These are phyloP conservation scores for Exephanes ischioxanthus DNA, from an alignment of 2,888 invertebrate genomes.

Conservation along the genomic window DNA sequence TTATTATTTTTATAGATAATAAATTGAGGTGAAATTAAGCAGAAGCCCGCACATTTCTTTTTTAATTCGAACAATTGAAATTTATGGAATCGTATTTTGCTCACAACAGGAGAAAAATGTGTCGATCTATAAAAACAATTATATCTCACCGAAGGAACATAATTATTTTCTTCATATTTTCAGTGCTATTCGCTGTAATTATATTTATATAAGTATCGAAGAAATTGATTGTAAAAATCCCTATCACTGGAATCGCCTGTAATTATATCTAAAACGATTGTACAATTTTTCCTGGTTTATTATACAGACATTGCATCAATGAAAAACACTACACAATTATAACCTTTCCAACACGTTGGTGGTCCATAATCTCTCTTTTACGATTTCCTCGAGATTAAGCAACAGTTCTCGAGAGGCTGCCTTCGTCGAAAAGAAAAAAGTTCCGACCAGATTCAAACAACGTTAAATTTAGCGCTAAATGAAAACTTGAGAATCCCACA, in stretches of 20 bases:
- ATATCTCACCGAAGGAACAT: neutral
- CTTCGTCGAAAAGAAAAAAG: neutral
- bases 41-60: too few species aligned
- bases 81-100: neutral
- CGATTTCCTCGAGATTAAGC: neutral
- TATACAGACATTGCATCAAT: too few species aligned
- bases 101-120: too few species aligned
- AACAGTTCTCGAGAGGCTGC: neutral
- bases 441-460: neutral
- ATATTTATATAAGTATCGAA: neutral
- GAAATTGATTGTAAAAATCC: too few species aligned
- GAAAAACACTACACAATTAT: too few species aligned
- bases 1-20: too few species aligned
- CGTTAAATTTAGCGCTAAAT: slow-evolving; percentile 3
- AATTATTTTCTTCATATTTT: neutral
- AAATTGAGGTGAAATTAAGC: too few species aligned
- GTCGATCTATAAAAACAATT: too few species aligned
- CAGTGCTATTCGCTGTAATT: neutral
- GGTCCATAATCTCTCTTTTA: neutral
- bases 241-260: too few species aligned
- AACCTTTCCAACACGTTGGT: too few species aligned
- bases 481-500: neutral
- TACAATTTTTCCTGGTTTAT: too few species aligned
- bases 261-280: too few species aligned
- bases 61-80: neutral